These are phyloP conservation scores for Threskiornis aethiopicus DNA, from an alignment of 2,797 vertebrate genomes.

Conservation along the genomic window DNA sequence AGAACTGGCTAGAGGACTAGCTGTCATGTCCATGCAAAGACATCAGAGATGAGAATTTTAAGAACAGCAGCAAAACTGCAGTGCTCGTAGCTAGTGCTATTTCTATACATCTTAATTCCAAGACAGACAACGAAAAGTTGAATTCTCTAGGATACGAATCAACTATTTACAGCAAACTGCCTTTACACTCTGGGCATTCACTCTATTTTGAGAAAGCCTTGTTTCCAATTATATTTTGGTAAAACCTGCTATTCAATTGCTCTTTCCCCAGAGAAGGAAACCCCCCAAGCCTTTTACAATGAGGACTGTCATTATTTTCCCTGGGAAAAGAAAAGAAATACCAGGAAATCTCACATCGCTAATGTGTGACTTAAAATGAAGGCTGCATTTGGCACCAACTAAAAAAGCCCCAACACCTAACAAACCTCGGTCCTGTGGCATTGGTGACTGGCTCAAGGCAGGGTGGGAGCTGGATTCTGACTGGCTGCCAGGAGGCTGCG, in stretches of 20 bases:
- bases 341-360: constrained; percentile 35
- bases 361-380: neutral
- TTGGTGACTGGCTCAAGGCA: constrained; percentile 89
- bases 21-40: neutral
- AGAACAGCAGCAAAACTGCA: neutral
- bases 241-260: constrained; percentile 28
- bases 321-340: constrained; percentile 21
- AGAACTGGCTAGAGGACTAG: neutral
- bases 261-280: neutral
- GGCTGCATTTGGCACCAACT: constrained; percentile 14
- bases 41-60: neutral
- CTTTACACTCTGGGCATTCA: constrained; percentile 8
- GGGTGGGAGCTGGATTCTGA: constrained; percentile 88
- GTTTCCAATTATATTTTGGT: constrained; percentile 19
- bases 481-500: constrained; percentile 87
- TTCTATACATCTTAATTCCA: neutral
- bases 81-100: neutral
- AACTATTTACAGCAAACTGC: constrained; percentile 28
- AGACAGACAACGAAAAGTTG: neutral
- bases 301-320: constrained; percentile 23
- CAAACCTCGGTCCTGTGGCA: constrained; percentile 94
- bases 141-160: neutral
- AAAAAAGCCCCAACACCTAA: constrained; percentile 45
- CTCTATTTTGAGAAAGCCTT: constrained; percentile 28
- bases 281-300: neutral